Conservation (phyloP, 1,140 invertebrate genomes). For the Neoseiulus cucumeris region DNA sequence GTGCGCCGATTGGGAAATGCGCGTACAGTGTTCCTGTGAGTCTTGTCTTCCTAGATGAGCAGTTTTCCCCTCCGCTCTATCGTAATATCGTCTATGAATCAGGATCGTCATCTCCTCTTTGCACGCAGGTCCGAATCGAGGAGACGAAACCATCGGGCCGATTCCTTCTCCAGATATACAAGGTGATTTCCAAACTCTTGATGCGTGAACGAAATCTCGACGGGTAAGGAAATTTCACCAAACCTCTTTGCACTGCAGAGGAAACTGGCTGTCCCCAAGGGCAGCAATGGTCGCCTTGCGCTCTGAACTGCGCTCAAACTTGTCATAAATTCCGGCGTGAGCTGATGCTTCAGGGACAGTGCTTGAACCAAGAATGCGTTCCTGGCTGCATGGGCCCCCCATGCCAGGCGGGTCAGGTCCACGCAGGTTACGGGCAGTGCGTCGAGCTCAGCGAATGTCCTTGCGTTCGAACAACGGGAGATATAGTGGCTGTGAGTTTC, state of each 20-base stretch:
- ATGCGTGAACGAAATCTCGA: too few species aligned
- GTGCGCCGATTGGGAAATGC: conserved; percentile 30
- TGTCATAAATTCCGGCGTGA: conserved; percentile 14
- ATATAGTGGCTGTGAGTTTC: conserved; percentile 15
- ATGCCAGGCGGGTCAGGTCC: conserved; percentile 31
- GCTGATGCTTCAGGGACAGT: conserved; percentile 24
- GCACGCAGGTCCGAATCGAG: too few species aligned
- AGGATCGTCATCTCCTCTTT: too few species aligned
- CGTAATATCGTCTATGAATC: too few species aligned
- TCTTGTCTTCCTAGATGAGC: neutral
- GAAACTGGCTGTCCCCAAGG: conserved; percentile 25
- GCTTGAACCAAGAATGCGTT: conserved; percentile 31
- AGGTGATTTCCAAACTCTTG: too few species aligned
- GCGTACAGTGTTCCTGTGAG: conserved; percentile 28
- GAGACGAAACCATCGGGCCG: too few species aligned
- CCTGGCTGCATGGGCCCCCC: conserved; percentile 26
- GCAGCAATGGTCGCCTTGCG: conserved; percentile 35
- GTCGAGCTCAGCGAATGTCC: conserved; percentile 31
- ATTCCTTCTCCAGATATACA: too few species aligned
- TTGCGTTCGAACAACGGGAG: conserved; percentile 13
- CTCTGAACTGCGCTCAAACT: conserved; percentile 36
- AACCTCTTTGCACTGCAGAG: too few species aligned
- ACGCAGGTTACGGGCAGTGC: conserved; percentile 45
- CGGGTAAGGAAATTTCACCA: too few species aligned
- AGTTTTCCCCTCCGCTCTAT: too few species aligned